phyloP scores from a whole-genome alignment of 53 echinoderm and acorn worm species.

The Holothuria leucospilota region DNA sequence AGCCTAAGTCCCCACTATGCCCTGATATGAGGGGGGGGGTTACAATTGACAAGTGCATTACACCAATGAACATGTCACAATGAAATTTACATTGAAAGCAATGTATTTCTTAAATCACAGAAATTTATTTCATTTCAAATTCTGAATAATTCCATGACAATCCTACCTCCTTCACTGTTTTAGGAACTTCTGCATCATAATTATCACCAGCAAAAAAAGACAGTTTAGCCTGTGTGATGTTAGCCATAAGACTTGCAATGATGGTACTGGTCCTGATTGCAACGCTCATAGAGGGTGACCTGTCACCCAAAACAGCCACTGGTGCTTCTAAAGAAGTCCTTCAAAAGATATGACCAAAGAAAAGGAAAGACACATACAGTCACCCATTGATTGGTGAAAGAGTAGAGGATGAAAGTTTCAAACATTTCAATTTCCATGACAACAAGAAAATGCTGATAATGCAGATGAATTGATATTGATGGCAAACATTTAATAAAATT shows the following conservation, averaged over 20 bases:
- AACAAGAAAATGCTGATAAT: too few relatives aligned
- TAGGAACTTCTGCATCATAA: constrained; percentile 72
- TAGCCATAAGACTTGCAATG: constrained; percentile 80
- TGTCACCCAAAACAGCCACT: constrained; percentile 91
- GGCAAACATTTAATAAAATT: too few relatives aligned
- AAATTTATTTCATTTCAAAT: too few relatives aligned
- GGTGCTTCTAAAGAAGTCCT: constrained; percentile 84
- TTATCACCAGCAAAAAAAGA: constrained; percentile 81
- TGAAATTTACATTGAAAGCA: not conserved
- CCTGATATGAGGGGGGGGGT: too few relatives aligned
- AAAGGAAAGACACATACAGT: not conserved
- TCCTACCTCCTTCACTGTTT: constrained; percentile 73
- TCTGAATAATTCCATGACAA: too few relatives aligned
- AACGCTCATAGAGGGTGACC: constrained; percentile 74
- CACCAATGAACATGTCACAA: too few relatives aligned
- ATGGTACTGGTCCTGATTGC: constrained; percentile 93
- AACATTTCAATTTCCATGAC: too few relatives aligned
- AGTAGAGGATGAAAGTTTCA: too few relatives aligned
- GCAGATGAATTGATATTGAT: too few relatives aligned
- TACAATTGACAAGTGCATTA: too few relatives aligned
- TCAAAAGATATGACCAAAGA: constrained; percentile 11
- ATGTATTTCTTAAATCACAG: not conserved
- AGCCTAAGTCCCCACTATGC: too few relatives aligned
- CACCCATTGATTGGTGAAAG: too few relatives aligned
- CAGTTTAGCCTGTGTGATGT: constrained; percentile 81